Base-by-base conservation (phyloP, 2,888 invertebrate genomes). In the Anaspis maculata region DNA sequence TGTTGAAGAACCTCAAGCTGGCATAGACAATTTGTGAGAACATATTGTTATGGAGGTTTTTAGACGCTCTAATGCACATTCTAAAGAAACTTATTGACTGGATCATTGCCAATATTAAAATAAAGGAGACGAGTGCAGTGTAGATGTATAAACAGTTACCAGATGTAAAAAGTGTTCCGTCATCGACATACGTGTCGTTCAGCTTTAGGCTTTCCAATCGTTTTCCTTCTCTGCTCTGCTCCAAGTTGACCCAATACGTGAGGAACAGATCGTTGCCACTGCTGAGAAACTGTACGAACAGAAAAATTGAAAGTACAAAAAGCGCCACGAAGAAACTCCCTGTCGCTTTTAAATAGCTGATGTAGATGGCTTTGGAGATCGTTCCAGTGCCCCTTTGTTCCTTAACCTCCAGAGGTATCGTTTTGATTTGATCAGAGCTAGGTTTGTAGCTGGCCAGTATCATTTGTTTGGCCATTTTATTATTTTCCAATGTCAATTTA, bases 1-100 rank as follows among this genome's bases (percentile, higher is more conserved):
- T 70, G 48, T 81, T 79, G 58, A 83, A 84, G 57, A 84, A 84
- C 33, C 67, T 60, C 67, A 82, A 76, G 0, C 77, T 74, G 1
- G 78, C 73, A 22, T 73, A 64, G 7, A 79, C 72, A 3, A 84
- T 69, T 38, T 73, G 69, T 11, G 48, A 42, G 36, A 66, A 64
- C 64, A 66, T 78, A 6, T 46, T 56, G 42, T 73, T 67, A 51
- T 81, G 80, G 3, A 80, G 58, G 22, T 52, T 64, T 29, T 62
- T 63, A 0, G 79, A 76, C 0, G 77, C 71, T 13, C 59, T 61
- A 56, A 76, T 68, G 44, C 73, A 73, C 41, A 52, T 58, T 32
- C 41, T 46, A 36, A 69, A 80, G 54, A 77, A 78, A 0, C 62
- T 41, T 27, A 67, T 57, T 0, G 72, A 71, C 41, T 73, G 62